Conservation (phyloP, 2,888 invertebrate genomes). For the Philopedon plagiatum region DNA sequence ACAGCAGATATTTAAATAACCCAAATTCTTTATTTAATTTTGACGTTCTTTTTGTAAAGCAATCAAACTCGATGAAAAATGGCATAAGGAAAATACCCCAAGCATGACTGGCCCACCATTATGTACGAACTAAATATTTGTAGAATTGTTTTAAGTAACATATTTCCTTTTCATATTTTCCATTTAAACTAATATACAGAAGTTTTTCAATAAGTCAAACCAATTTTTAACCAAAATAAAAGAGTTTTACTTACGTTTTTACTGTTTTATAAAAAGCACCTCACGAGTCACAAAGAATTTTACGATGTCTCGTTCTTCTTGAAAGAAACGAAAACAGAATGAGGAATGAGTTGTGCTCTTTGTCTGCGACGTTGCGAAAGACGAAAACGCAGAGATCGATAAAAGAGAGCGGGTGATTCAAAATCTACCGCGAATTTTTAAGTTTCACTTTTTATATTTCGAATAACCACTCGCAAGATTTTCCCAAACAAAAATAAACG, state of each 20-base stretch:
- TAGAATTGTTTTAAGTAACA: background rate
- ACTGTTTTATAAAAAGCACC: slow-evolving; percentile 69
- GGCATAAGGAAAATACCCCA: slow-evolving; percentile 23
- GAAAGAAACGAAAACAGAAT: slow-evolving; percentile 50
- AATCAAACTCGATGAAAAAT: background rate
- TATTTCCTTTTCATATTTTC: background rate
- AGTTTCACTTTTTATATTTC: slow-evolving; percentile 18
- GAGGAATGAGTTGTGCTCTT: slow-evolving; percentile 43
- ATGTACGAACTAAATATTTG: slow-evolving; percentile 4
- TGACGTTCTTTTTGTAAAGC: no score
- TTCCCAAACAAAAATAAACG: slow-evolving; percentile 47
- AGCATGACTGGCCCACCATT: slow-evolving; percentile 48
- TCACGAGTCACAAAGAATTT: slow-evolving; percentile 63
- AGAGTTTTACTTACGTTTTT: slow-evolving; percentile 66
- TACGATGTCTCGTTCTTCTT: slow-evolving; percentile 43
- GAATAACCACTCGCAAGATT: slow-evolving; percentile 54
- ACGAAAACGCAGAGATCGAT: slow-evolving; percentile 64
- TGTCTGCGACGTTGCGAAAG: slow-evolving; percentile 58
- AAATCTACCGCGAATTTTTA: slow-evolving; percentile 52
- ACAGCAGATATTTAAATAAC: background rate
- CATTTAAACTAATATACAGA: background rate
- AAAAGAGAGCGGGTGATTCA: slow-evolving; percentile 60
- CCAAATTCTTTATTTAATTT: background rate
- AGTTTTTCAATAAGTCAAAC: background rate
- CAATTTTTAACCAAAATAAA: slow-evolving; percentile 55